Conservation (phyloP, 2,888 invertebrate genomes). For the Agrilus mali region DNA sequence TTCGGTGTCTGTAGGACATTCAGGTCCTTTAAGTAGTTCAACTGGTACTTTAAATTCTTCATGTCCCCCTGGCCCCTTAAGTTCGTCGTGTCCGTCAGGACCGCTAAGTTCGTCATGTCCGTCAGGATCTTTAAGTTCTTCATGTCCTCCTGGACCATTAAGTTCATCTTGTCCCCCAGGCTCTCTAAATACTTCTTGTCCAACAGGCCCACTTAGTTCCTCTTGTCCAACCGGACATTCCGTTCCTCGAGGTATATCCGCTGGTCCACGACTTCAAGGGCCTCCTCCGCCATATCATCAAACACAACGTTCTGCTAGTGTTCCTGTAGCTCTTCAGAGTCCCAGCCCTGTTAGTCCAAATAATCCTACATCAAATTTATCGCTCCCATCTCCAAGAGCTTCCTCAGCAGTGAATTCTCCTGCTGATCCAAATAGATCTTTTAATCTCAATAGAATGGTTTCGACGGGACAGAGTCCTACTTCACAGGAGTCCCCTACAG, state of each 20-base stretch:
- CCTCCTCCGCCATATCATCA: conserved; percentile 71
- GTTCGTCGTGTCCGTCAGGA: conserved; percentile 18
- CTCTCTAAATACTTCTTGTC: conserved; percentile 13
- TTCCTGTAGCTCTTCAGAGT: conserved; percentile 60
- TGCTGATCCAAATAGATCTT: conserved; percentile 46
- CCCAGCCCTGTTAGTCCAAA: conserved; percentile 62
- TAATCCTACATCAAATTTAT: conserved; percentile 56
- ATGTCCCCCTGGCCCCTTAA: conserved; percentile 16
- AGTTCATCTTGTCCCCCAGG: conserved; percentile 14
- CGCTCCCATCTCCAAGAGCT: conserved; percentile 60
- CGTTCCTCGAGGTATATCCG: conserved; percentile 24
- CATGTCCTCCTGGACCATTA: conserved; percentile 18
- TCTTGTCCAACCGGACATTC: conserved; percentile 27
- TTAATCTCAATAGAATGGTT: conserved; percentile 37
- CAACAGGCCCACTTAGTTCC: conserved; percentile 16
- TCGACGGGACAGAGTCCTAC: conserved; percentile 48
- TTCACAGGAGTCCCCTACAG: conserved; percentile 47
- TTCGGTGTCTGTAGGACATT: conserved; percentile 1
- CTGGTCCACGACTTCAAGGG: conserved; percentile 47
- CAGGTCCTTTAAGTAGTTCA: conserved; percentile 12
- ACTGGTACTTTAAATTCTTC: conserved; percentile 1
- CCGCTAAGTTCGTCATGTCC: conserved; percentile 15
- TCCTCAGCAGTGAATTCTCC: conserved; percentile 59
- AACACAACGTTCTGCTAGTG: conserved; percentile 59
- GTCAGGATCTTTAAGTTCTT: conserved; percentile 13